Evolutionary conservation across 1,140 invertebrate species (phyloP).

Genomic region (Zophobas morio): DNA sequence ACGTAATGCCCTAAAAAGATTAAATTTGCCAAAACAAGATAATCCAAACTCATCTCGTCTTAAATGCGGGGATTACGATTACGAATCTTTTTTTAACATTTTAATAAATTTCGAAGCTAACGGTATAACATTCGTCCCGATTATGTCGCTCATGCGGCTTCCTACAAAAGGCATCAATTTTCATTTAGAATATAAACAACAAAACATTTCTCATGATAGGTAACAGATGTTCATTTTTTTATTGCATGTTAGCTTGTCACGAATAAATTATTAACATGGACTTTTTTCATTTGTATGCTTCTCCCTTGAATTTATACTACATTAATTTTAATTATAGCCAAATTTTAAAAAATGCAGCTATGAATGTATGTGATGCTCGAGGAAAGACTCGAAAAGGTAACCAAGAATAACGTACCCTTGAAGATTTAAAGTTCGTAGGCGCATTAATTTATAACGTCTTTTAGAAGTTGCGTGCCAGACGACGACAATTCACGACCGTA

Average conservation of each 20-base stretch:
- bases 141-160: constrained; percentile 16
- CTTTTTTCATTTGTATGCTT: constrained; percentile 31
- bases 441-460: no score
- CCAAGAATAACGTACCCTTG: no score
- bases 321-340: not conserved
- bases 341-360: not conserved
- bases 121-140: constrained; percentile 8
- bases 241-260: constrained; percentile 32
- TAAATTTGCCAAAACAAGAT: not conserved
- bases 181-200: constrained; percentile 29
- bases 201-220: constrained; percentile 40
- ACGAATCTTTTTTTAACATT: constrained; percentile 6
- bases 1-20: not conserved
- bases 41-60: constrained; percentile 6
- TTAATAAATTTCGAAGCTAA: constrained; percentile 16
- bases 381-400: no score
- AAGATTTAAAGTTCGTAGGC: no score
- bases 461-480: no score
- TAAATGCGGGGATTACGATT: constrained; percentile 6
- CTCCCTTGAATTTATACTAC: constrained; percentile 7
- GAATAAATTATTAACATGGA: constrained; percentile 37
- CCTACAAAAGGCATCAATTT: constrained; percentile 30
- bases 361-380: not conserved
- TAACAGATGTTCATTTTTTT: constrained; percentile 41
- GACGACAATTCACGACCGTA: no score